Evolutionary conservation across 1,140 invertebrate species (phyloP), one percentile per base, ranked within the genome.

Genomic region (Leptinotarsa undecemlineata): DNA sequence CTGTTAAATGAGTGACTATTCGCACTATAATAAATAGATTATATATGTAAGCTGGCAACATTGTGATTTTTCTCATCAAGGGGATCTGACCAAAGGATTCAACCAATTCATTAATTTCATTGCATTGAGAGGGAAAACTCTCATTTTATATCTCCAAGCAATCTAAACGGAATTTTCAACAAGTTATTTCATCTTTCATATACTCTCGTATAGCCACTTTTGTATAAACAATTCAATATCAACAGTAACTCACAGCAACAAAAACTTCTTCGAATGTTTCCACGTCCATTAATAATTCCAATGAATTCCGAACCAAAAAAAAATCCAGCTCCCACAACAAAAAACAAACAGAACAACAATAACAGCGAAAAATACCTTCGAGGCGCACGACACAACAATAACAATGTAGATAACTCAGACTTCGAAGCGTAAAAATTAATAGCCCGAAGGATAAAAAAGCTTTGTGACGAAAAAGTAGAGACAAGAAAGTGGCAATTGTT

Each of bases 251-350:
- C 33, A 42, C 33, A 11, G 6, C 33, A 42, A 67, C 23, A 8
- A 19, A 67, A 19, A 42, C 21, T 23, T 26, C 23, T 67, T 26
- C 23, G 13, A 42, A 42, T 19, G 64, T 23, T 26, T 26, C 19
- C 64, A 67, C 64, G 21, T 67, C 64, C 64, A 67, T 67, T 15
- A 67, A 67, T 67, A 67, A 8, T 17, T 11, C 64, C n/a, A 15
- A n/a, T 57, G 51, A 17, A 57, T 5, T 14, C n/a, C 51, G 15
- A 5, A n/a, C 26, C 15, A 57, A 57, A 33, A 42, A 33, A 42
- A 42, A 57, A 57, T 57, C 17, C 51, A 57, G n/a, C 51, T 17
- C 51, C n/a, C n/a, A 8, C 4, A 57, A 57, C 15, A 57, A 15
- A 19, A 57, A 57, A 57, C 51, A 19, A 57, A n/a, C 51, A 57